A percentile compares a stretch with the other conserved stretches of the same genome.
These are phyloP conservation scores for Nannoperca obscura DNA, from an alignment of 2,797 vertebrate genomes.

Conservation along the genomic window DNA sequence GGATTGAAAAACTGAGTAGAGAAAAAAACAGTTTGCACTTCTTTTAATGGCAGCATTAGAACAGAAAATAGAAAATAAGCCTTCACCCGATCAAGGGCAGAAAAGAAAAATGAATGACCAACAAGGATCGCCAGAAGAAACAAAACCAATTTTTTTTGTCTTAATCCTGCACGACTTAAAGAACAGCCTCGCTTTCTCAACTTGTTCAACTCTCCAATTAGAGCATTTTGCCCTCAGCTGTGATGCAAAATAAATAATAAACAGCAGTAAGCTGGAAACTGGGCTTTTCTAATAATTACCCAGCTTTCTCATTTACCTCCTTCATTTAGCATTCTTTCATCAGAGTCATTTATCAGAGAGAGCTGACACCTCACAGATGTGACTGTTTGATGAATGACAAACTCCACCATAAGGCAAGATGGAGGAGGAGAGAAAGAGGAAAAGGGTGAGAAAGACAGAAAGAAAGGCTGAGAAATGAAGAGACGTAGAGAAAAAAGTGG, in stretches of 20 bases:
- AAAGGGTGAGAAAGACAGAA: constrained; percentile 44
- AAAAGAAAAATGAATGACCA: constrained; percentile 34
- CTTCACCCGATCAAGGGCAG: constrained; percentile 31
- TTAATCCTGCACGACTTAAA: constrained; percentile 50
- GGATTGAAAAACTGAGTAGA: constrained; percentile 30
- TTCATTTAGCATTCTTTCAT: constrained; percentile 76
- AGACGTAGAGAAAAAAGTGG: constrained; percentile 34
- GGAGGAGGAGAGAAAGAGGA: constrained; percentile 34
- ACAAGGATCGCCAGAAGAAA: constrained; percentile 40
- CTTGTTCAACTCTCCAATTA: constrained; percentile 57
- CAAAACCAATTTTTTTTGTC: constrained; percentile 47
- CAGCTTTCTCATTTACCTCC: constrained; percentile 70
- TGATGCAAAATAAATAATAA: constrained; percentile 71
- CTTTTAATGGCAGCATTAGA: constrained; percentile 17
- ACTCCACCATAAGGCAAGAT: constrained; percentile 61
- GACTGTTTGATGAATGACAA: constrained; percentile 81
- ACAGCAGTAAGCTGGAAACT: constrained; percentile 69
- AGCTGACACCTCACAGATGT: constrained; percentile 82
- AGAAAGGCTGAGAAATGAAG: constrained; percentile 52
- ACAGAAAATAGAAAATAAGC: constrained; percentile 46
- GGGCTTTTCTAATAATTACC: constrained; percentile 80
- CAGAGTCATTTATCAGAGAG: constrained; percentile 77
- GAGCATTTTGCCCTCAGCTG: constrained; percentile 53
- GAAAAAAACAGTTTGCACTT: constrained; percentile 16
- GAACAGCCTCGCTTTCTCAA: constrained; percentile 45